Evolutionary conservation across 2,888 invertebrate species (phyloP).

Genomic region (Erebia palarica): DNA sequence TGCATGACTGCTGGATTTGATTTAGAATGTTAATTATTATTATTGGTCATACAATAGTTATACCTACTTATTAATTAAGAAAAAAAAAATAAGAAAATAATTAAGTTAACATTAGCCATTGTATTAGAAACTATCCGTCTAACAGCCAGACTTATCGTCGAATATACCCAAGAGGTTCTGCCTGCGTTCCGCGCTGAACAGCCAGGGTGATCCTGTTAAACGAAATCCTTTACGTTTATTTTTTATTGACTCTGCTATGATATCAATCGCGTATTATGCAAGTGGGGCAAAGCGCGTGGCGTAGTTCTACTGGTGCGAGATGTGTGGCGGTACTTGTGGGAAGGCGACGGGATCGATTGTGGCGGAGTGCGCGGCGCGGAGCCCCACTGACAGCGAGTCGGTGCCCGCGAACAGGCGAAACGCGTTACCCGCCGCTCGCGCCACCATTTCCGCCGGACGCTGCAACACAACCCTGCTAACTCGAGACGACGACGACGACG

Average conservation of each 20-base stretch:
- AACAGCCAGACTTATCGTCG: too few species aligned
- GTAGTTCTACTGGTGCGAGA: neutral
- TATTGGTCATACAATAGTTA: too few species aligned
- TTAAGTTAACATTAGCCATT: too few species aligned
- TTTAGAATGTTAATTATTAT: too few species aligned
- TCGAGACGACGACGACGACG: too few species aligned
- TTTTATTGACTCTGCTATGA: neutral
- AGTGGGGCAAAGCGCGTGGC: neutral
- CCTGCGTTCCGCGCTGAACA: too few species aligned
- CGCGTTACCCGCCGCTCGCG: constrained; percentile 89
- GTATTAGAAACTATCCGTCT: too few species aligned
- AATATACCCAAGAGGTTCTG: too few species aligned
- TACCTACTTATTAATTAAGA: too few species aligned
- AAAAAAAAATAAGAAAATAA: too few species aligned
- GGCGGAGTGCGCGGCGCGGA: constrained; percentile 84
- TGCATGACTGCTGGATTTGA: too few species aligned
- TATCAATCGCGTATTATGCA: neutral
- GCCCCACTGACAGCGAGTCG: constrained; percentile 87
- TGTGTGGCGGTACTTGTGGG: constrained; percentile 65
- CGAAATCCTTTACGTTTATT: neutral
- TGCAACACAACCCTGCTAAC: constrained; percentile 67
- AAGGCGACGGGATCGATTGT: constrained; percentile 75
- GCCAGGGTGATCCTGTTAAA: too few species aligned
- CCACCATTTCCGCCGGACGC: constrained; percentile 91
- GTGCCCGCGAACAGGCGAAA: constrained; percentile 90